These are phyloP conservation scores for Zapornia atra DNA, from an alignment of 2,113 vertebrate genomes.

Conservation along the genomic window DNA sequence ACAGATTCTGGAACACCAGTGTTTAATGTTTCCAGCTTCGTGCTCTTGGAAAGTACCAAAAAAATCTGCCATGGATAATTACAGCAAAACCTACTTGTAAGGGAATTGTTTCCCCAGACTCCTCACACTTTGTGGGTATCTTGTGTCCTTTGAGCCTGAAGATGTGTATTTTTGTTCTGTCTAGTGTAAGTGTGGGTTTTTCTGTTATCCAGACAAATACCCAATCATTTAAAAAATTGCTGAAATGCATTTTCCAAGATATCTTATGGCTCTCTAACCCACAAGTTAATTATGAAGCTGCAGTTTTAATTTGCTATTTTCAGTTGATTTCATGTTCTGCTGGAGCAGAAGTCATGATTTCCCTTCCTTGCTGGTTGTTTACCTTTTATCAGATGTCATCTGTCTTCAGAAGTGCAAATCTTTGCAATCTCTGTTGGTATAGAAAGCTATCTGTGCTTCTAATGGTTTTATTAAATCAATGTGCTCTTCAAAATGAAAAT, in stretches of 20 bases:
- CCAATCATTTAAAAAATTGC: conserved; percentile 16
- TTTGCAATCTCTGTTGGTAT: not conserved
- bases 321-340: not conserved
- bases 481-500: not conserved
- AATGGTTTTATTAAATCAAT: not conserved
- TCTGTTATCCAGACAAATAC: conserved; percentile 15
- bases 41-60: not conserved
- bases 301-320: not conserved
- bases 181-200: not conserved
- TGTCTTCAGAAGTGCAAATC: not conserved
- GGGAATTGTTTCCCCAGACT: not conserved
- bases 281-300: conserved; percentile 26
- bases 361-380: not conserved
- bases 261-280: not conserved
- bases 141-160: conserved; percentile 15
- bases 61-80: conserved; percentile 14
- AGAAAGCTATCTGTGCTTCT: not conserved
- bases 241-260: conserved; percentile 31
- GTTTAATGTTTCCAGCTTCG: not conserved
- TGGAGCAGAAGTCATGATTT: conserved; percentile 9
- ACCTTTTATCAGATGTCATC: conserved; percentile 15
- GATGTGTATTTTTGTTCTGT: not conserved
- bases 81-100: not conserved
- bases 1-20: not conserved
- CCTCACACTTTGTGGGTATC: not conserved